Conservation (phyloP, 2,888 invertebrate species). For the Rotaria sp. region DNA sequence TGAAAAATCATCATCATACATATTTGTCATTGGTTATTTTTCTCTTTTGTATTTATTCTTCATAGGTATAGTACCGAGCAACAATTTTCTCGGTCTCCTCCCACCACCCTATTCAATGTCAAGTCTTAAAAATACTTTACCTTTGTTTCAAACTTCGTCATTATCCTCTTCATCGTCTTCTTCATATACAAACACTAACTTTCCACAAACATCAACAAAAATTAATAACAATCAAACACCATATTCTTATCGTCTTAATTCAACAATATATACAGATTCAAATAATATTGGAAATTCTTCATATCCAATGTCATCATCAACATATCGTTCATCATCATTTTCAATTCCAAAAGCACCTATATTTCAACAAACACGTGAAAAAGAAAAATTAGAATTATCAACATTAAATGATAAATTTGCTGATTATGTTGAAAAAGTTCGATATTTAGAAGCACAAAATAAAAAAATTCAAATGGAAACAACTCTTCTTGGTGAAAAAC, state of each 20-base stretch:
- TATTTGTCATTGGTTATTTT: not conserved
- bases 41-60: not conserved
- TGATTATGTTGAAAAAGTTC: constrained; percentile 57
- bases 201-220: not conserved
- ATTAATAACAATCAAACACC: not conserved
- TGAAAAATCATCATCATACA: not conserved
- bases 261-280: not conserved
- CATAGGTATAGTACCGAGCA: constrained; percentile 5
- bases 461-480: constrained; percentile 52
- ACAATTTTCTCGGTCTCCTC: constrained; percentile 11
- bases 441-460: constrained; percentile 56
- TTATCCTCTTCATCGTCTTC: not conserved
- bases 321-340: not conserved
- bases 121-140: not conserved
- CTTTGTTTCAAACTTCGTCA: not conserved
- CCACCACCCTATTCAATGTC: constrained; percentile 1
- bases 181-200: not conserved
- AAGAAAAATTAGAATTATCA: constrained; percentile 39
- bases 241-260: not conserved
- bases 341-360: not conserved
- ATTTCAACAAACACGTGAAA: constrained; percentile 31
- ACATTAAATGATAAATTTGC: constrained; percentile 58
- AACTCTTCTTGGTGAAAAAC: constrained; percentile 46
- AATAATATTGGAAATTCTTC: not conserved
- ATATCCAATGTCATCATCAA: not conserved